Conservation (phyloP, 2,797 vertebrate genomes). For the Centroberyx gerrardi region DNA sequence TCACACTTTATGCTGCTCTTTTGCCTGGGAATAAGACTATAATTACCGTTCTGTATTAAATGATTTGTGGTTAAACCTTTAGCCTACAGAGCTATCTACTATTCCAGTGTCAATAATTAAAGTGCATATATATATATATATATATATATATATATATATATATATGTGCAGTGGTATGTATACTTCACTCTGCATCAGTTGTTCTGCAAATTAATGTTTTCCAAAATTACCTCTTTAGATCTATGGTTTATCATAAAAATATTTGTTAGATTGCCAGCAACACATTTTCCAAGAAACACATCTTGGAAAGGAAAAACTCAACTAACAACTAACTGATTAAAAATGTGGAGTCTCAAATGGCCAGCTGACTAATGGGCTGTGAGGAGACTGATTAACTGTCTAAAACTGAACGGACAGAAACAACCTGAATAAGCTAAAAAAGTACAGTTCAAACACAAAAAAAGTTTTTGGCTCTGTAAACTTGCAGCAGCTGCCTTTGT, state of each 20-base stretch:
- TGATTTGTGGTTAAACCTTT: too few species aligned
- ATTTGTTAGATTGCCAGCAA: not conserved
- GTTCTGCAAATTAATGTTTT: too few species aligned
- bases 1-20: conserved; percentile 27
- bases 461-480: conserved; percentile 37
- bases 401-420: conserved; percentile 5
- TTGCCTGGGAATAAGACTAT: conserved; percentile 38
- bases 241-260: not conserved
- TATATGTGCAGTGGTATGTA: too few species aligned
- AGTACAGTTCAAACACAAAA: conserved; percentile 33
- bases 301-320: not conserved
- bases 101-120: too few species aligned
- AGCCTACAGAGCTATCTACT: too few species aligned
- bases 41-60: not conserved
- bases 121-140: too few species aligned
- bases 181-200: too few species aligned
- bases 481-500: conserved; percentile 42
- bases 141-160: too few species aligned
- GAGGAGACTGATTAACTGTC: not conserved
- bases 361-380: not conserved
- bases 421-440: not conserved
- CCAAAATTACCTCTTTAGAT: too few species aligned
- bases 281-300: not conserved
- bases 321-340: not conserved
- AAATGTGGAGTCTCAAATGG: not conserved